These are phyloP conservation scores for Hemibagrus wyckioides DNA, from an alignment of 2,113 vertebrate species.

Conservation along the genomic window DNA sequence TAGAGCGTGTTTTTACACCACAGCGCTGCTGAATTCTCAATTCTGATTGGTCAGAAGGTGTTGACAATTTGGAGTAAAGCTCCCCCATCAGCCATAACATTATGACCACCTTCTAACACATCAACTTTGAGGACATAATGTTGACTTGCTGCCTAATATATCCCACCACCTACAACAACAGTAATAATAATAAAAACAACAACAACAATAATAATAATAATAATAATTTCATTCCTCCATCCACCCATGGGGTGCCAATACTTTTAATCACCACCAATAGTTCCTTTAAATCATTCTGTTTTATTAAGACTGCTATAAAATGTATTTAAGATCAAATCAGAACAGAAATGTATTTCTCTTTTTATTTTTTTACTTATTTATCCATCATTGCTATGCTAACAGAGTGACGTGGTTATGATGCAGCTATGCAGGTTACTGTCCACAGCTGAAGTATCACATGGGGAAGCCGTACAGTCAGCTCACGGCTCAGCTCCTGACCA, in stretches of 20 bases:
- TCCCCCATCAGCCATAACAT: too few species aligned
- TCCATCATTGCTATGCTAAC: neutral
- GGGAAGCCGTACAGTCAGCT: slow-evolving; percentile 73
- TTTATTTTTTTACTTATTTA: neutral
- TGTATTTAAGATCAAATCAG: neutral
- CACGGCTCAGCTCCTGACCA: slow-evolving; percentile 68
- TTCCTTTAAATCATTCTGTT: neutral
- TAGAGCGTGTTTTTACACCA: too few species aligned
- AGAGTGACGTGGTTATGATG: neutral
- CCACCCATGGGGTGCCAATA: neutral
- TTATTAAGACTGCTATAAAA: neutral
- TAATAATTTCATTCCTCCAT: neutral
- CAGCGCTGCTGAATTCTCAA: too few species aligned
- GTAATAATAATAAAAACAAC: neutral
- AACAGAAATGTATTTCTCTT: neutral
- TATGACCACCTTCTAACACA: too few species aligned
- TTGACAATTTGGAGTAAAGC: too few species aligned
- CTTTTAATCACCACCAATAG: neutral
- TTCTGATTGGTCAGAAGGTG: neutral
- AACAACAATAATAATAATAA: neutral
- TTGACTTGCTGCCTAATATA: too few species aligned
- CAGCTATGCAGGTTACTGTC: slow-evolving; percentile 79
- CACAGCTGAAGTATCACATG: slow-evolving; percentile 72
- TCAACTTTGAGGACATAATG: too few species aligned
- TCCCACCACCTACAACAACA: too few species aligned